Evolutionary conservation across 2,797 vertebrate genomes (phyloP), one percentile per base, ranked within the genome.

Genomic region (Cetoscarus ocellatus): DNA sequence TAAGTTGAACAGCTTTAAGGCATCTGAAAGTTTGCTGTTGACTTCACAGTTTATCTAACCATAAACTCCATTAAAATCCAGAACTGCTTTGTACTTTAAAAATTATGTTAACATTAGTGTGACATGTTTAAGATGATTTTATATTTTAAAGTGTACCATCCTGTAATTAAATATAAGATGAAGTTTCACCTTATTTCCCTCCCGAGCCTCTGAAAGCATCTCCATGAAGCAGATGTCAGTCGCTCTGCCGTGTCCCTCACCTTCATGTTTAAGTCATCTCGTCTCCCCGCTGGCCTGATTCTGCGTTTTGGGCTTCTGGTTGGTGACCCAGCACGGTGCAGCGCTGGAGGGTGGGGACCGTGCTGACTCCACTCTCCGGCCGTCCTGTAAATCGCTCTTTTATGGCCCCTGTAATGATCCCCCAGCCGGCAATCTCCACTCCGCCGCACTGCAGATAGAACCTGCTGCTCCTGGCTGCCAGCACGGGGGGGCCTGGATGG

Each of bases 381-480:
- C 76, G 63, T 87, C 91, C 90, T 90, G 90, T 92, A 94, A 94
- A 95, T 95, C 75, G 86, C 82, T 92, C 83, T 94, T 95, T 94
- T 94, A 95, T 93, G 89, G 89, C 84, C 85, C 82, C 84, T 89
- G 87, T 94, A 94, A 95, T 92, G 91, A 90, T 90, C 87, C 93
- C 92, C 92, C 72, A 86, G 91, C 70, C 80, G 61, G 87, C 92
- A 80, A 86, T 94, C 88, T 89, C 76, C 79, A 86, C 82, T 90
- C 89, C 90, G 91, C 88, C 88, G 93, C 94, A 95, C 90, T 95
- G 94, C 94, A 94, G 94, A 94, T 94, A 91, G 87, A 61, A 77
- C 68, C 90, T 75, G 79, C 62, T 52, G 71, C 80, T 86, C 83
- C 70, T 84, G 86, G 80, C 80, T 72, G 78, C 75, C 75, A 15